Conservation (phyloP, 2,888 invertebrate genomes). For the Tetranychus piercei region DNA sequence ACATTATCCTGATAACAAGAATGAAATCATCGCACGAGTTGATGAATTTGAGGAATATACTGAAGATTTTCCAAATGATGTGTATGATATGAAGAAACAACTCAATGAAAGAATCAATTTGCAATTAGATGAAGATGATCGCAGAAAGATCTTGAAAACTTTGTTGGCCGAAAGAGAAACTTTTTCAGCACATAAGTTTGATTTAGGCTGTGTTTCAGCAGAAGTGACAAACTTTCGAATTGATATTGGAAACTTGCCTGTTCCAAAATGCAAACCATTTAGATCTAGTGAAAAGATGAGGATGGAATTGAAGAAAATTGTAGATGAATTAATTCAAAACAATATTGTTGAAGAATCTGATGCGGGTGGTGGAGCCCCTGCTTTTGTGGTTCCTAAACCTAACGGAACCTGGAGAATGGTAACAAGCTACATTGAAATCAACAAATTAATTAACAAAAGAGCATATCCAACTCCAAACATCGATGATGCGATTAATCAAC, state of each 20-base stretch:
- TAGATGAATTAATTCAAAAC: neutral
- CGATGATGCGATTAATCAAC: neutral
- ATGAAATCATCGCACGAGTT: too few species aligned
- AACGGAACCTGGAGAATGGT: neutral
- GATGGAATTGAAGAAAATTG: neutral
- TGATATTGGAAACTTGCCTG: neutral
- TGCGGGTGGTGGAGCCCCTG: neutral
- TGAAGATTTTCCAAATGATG: too few species aligned
- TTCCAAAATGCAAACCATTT: neutral
- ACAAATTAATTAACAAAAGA: neutral
- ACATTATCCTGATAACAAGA: too few species aligned
- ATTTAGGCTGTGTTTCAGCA: too few species aligned
- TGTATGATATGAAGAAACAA: too few species aligned
- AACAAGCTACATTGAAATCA: neutral
- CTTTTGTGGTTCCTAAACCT: neutral
- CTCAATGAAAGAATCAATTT: too few species aligned
- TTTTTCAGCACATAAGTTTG: too few species aligned
- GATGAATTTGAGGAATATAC: too few species aligned
- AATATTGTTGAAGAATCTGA: conserved; percentile 4
- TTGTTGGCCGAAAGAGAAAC: too few species aligned
- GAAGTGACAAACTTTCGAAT: too few species aligned
- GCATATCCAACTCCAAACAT: neutral
- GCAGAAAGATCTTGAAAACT: too few species aligned
- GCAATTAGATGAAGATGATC: too few species aligned
- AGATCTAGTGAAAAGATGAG: neutral